Evolutionary conservation across 2,888 invertebrate genomes (phyloP).

Genomic region (Machimus atricapillus): DNA sequence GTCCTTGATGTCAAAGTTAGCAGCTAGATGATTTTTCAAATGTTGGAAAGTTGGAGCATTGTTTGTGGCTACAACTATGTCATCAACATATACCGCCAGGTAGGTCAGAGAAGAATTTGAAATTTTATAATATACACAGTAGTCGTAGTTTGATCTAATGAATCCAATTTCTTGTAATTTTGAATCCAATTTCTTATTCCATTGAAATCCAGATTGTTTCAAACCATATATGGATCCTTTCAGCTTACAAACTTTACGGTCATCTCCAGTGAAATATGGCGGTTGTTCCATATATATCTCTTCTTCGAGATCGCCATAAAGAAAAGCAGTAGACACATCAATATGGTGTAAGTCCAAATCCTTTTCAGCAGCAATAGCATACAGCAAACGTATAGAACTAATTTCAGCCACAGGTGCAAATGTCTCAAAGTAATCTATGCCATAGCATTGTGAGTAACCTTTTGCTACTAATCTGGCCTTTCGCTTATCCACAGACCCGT

Average conservation of each 20-base stretch:
- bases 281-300: slow-evolving; percentile 46
- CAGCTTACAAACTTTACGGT: slow-evolving; percentile 37
- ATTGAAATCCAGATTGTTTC: slow-evolving; percentile 41
- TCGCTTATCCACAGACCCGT: too few species aligned
- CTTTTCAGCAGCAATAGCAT: too few species aligned
- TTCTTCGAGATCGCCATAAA: too few species aligned
- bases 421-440: too few species aligned
- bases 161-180: not conserved
- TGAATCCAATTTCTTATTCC: not conserved
- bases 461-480: too few species aligned
- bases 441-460: too few species aligned
- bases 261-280: not conserved
- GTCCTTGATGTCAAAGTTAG: slow-evolving; percentile 34
- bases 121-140: slow-evolving; percentile 44
- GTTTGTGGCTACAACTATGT: not conserved
- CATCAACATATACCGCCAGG: slow-evolving; percentile 49
- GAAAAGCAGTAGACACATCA: too few species aligned
- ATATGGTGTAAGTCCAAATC: too few species aligned
- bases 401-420: too few species aligned
- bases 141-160: not conserved
- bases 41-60: not conserved
- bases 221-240: slow-evolving; percentile 44
- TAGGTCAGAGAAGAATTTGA: slow-evolving; percentile 40
- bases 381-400: too few species aligned
- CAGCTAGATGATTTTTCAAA: not conserved